Evolutionary conservation across 1,140 invertebrate genomes (phyloP).

Genomic region (Cyclina sinensis): DNA sequence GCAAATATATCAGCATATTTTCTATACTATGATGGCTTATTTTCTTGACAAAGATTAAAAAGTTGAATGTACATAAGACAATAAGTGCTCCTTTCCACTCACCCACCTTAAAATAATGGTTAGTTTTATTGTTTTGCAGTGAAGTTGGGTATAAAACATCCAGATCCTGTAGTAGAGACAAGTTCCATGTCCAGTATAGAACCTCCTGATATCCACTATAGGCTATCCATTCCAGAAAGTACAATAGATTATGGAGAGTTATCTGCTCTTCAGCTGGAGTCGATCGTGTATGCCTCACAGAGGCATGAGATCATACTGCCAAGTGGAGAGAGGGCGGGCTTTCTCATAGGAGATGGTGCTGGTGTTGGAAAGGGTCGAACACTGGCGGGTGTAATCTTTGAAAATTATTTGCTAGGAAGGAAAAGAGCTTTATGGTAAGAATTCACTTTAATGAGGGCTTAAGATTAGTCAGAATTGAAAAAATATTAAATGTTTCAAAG

Average conservation of each 20-base stretch:
- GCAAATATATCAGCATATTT: too few relatives aligned
- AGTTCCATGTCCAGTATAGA: slow-evolving; percentile 98
- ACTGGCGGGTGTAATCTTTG: slow-evolving; percentile 99
- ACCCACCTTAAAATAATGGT: too few relatives aligned
- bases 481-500: too few relatives aligned
- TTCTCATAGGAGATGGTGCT: slow-evolving; percentile 99
- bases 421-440: slow-evolving; percentile 96
- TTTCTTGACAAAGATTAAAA: too few relatives aligned
- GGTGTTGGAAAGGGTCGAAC: slow-evolving; percentile 99
- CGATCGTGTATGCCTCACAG: slow-evolving; percentile 98
- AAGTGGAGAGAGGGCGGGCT: slow-evolving; percentile 96
- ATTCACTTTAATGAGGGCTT: too few relatives aligned
- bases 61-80: too few relatives aligned
- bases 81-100: too few relatives aligned
- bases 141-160: slow-evolving; percentile 97
- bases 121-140: slow-evolving; percentile 89
- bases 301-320: slow-evolving; percentile 97
- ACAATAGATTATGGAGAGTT: slow-evolving; percentile 94
- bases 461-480: too few relatives aligned
- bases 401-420: slow-evolving; percentile 97
- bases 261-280: slow-evolving; percentile 98
- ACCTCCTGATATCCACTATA: slow-evolving; percentile 97
- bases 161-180: slow-evolving; percentile 99
- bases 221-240: slow-evolving; percentile 94
- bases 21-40: too few relatives aligned